Percentiles rank a stretch among this genome's conserved stretches.
phyloP scores from a whole-genome alignment of 2,797 vertebrate species.

The Ctenochaetus hawaiiensis region DNA sequence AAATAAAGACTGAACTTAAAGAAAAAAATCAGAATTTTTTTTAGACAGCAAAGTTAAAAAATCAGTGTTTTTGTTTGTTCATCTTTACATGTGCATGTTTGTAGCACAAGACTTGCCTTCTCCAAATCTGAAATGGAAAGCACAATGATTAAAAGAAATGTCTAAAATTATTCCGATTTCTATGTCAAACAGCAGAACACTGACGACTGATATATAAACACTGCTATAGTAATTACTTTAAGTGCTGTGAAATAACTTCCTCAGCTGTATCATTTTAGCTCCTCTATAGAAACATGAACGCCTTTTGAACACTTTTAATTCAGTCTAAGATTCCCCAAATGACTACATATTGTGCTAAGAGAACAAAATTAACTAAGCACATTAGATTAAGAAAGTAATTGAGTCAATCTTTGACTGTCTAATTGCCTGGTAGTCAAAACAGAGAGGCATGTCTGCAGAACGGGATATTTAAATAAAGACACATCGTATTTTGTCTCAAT shows the following conservation, averaged over 20 bases:
- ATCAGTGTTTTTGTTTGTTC: neutral
- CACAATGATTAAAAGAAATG: constrained; percentile 1
- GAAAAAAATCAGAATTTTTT: neutral
- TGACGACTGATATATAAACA: constrained; percentile 17
- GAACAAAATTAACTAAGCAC: constrained; percentile 43
- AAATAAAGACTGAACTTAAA: neutral
- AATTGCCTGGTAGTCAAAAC: constrained; percentile 38
- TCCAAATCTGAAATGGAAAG: neutral
- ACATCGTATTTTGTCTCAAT: constrained; percentile 23
- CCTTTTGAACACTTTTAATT: constrained; percentile 38
- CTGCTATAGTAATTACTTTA: constrained; percentile 10
- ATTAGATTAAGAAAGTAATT: constrained; percentile 48
- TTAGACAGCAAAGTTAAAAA: neutral
- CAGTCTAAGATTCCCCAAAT: constrained; percentile 41
- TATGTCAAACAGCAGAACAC: constrained; percentile 14
- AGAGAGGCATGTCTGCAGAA: constrained; percentile 35
- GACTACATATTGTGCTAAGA: constrained; percentile 44
- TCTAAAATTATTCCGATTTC: neutral
- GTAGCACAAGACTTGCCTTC: constrained; percentile 6
- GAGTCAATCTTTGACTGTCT: constrained; percentile 52
- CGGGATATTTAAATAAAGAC: constrained; percentile 49
- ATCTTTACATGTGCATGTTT: neutral
- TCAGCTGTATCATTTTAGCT: constrained; percentile 16
- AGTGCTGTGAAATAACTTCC: constrained; percentile 44
- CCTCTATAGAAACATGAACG: constrained; percentile 23